phyloP scores from a whole-genome alignment of 2,113 vertebrate genomes.

The Formicarius rufipectus region DNA sequence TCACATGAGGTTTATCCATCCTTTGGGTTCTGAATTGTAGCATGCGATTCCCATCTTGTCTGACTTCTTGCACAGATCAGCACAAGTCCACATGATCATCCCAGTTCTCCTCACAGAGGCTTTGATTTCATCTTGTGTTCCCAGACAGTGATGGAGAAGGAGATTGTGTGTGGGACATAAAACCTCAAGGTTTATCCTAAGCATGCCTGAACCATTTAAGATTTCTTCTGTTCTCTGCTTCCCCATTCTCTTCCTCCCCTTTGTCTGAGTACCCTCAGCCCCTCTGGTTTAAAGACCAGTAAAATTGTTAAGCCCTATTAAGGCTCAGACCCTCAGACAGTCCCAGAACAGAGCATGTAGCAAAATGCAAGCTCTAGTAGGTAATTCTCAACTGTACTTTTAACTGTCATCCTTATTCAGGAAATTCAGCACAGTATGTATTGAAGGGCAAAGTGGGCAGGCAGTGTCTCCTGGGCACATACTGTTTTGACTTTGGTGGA shows the following conservation, averaged over 20 bases:
- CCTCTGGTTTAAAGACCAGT: not conserved
- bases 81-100: rapidly evolving
- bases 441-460: not conserved
- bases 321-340: not conserved
- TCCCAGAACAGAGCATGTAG: not conserved
- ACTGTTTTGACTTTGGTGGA: not conserved
- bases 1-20: not conserved
- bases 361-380: not conserved
- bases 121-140: not conserved
- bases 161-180: not conserved
- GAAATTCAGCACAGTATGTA: not conserved
- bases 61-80: not conserved
- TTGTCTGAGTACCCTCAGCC: not conserved
- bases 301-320: not conserved
- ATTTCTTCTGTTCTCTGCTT: not conserved
- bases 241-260: not conserved
- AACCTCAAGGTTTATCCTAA: not conserved
- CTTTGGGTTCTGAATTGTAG: not conserved
- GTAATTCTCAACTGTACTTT: not conserved
- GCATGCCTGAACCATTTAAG: not conserved
- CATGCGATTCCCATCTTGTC: not conserved
- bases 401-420: not conserved
- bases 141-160: not conserved
- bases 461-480: not conserved
- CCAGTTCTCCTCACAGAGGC: not conserved